Percentiles rank a stretch among this genome's conserved stretches.
Conservation (phyloP, 2,113 vertebrate species). For the Dicaeum eximium region DNA sequence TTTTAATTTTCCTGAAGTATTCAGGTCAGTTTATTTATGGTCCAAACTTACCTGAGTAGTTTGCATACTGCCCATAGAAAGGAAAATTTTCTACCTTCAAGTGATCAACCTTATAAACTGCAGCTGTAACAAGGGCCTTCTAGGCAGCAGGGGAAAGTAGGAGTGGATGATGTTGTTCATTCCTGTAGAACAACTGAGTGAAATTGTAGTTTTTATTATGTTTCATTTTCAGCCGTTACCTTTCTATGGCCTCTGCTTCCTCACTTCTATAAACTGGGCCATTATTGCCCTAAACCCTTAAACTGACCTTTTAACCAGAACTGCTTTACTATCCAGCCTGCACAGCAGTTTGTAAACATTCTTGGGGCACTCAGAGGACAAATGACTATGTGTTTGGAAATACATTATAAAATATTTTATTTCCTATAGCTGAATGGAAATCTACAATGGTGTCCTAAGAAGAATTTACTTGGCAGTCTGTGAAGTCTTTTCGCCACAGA, state of each 20-base stretch:
- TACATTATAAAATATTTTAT: slow-evolving; percentile 53
- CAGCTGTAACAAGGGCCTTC: slow-evolving; percentile 49
- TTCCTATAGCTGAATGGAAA: slow-evolving; percentile 57
- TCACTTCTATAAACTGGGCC: slow-evolving; percentile 35
- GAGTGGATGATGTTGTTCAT: slow-evolving; percentile 38
- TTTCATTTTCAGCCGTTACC: slow-evolving; percentile 48
- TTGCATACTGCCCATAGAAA: slow-evolving; percentile 20
- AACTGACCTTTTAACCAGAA: slow-evolving; percentile 40
- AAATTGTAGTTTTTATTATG: slow-evolving; percentile 57
- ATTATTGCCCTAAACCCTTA: slow-evolving; percentile 49
- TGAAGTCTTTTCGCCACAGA: slow-evolving; percentile 47
- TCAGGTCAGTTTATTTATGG: background rate
- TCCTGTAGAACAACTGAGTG: slow-evolving; percentile 44
- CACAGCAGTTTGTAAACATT: slow-evolving; percentile 57
- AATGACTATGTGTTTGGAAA: slow-evolving; percentile 58
- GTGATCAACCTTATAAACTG: slow-evolving; percentile 47
- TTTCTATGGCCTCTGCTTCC: slow-evolving; percentile 20
- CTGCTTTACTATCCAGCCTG: slow-evolving; percentile 31
- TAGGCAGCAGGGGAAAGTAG: background rate
- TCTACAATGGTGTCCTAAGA: slow-evolving; percentile 32
- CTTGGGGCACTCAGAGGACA: slow-evolving; percentile 56
- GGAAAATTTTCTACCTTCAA: slow-evolving; percentile 59
- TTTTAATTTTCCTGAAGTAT: background rate
- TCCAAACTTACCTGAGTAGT: slow-evolving; percentile 37
- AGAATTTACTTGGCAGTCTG: slow-evolving; percentile 56